phyloP scores from a whole-genome alignment of 2,888 invertebrate genomes.

The Helicoverpa assulta region DNA sequence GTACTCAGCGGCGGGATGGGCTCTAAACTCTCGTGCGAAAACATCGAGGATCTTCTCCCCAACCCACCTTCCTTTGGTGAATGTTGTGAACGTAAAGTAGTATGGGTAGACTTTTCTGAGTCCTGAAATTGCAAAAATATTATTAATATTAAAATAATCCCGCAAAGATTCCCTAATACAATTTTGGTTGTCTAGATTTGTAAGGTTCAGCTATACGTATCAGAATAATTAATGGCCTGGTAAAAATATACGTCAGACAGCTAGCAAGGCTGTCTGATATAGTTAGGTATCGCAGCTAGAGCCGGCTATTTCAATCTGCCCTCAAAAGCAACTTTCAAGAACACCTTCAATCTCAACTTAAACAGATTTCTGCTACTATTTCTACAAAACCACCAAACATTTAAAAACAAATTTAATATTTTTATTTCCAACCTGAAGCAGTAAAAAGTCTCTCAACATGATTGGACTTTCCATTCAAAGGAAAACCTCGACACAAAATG shows the following conservation, averaged over 20 bases:
- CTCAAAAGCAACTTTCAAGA: background rate
- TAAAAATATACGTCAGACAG: background rate
- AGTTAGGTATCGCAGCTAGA: no score
- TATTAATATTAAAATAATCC: conserved; percentile 20
- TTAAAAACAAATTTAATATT: conserved; percentile 2
- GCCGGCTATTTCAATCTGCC: background rate
- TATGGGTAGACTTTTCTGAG: conserved; percentile 99
- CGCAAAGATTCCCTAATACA: background rate
- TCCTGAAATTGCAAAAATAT: conserved; percentile 89
- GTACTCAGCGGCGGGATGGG: conserved; percentile 98
- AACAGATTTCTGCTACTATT: background rate
- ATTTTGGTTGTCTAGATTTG: background rate
- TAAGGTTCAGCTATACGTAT: background rate
- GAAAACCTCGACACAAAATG: conserved; percentile 9
- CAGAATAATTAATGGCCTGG: conserved; percentile 2
- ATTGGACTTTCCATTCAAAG: conserved; percentile 24
- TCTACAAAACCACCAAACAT: background rate
- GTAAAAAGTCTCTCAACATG: conserved; percentile 13
- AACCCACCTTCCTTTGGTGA: conserved; percentile 99
- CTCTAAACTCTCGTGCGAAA: conserved; percentile 97
- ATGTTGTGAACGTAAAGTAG: conserved; percentile 98
- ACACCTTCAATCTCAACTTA: background rate
- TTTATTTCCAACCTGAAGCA: background rate
- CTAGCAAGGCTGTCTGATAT: background rate
- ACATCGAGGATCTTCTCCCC: conserved; percentile 98